Percentiles rank a stretch among this genome's conserved stretches.
These are phyloP conservation scores for Diachrysia chrysitis DNA, from an alignment of 2,888 invertebrate species.

Conservation along the genomic window DNA sequence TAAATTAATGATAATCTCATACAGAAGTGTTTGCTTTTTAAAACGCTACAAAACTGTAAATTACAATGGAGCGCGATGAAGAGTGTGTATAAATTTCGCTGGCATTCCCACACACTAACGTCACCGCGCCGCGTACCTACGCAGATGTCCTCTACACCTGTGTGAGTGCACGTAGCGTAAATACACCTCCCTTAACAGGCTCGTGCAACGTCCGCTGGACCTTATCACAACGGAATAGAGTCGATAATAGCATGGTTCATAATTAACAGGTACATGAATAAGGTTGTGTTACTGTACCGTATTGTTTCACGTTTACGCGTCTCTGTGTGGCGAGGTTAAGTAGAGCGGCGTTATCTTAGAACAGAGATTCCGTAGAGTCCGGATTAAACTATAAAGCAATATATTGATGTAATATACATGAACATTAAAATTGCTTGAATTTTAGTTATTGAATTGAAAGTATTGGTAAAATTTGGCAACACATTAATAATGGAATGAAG, in stretches of 20 bases:
- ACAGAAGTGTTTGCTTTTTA: slow-evolving; percentile 79
- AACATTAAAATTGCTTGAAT: slow-evolving; percentile 25
- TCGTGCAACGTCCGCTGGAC: slow-evolving; percentile 55
- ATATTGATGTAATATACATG: slow-evolving; percentile 51
- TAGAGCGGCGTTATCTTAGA: slow-evolving; percentile 88
- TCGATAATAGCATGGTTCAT: slow-evolving; percentile 53
- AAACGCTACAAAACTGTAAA: slow-evolving; percentile 85
- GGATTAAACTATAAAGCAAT: slow-evolving; percentile 74
- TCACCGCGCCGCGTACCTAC: slow-evolving; percentile 68
- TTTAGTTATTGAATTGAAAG: slow-evolving; percentile 14
- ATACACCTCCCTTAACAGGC: slow-evolving; percentile 63
- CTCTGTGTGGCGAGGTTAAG: slow-evolving; percentile 89
- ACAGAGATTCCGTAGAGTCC: slow-evolving; percentile 86
- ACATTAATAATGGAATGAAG: not conserved
- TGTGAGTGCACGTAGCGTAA: slow-evolving; percentile 80
- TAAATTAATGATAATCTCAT: slow-evolving; percentile 78
- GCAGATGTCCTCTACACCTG: slow-evolving; percentile 68
- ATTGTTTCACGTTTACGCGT: slow-evolving; percentile 89
- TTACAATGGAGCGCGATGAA: slow-evolving; percentile 82
- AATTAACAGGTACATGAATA: slow-evolving; percentile 69
- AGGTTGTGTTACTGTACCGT: slow-evolving; percentile 86
- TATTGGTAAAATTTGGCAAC: slow-evolving; percentile 1
- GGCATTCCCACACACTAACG: slow-evolving; percentile 83
- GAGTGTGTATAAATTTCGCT: slow-evolving; percentile 87
- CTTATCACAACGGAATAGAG: slow-evolving; percentile 64